Evolutionary conservation across 1,140 invertebrate genomes (phyloP).

Genomic region (Drosophila ironensis): DNA sequence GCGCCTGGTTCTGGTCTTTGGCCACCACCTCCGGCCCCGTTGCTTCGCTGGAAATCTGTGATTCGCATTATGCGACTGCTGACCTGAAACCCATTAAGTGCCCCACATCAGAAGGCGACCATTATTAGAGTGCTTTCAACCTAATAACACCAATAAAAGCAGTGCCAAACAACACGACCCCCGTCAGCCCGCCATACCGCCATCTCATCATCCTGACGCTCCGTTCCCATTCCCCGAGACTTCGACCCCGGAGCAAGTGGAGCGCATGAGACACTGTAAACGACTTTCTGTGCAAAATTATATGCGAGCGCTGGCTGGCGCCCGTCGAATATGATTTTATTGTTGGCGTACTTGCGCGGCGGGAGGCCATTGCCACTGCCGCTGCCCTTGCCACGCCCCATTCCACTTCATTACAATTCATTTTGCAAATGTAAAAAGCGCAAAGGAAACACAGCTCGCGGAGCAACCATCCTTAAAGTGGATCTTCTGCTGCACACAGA

Average conservation of each 20-base stretch:
- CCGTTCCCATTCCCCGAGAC: neutral
- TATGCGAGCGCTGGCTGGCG: conserved; percentile 63
- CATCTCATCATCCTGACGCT: neutral
- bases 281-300: conserved; percentile 68
- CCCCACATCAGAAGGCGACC: conserved; percentile 53
- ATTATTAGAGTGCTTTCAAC: conserved; percentile 75
- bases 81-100: conserved; percentile 76
- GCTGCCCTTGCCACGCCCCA: conserved; percentile 41
- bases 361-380: conserved; percentile 49
- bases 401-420: conserved; percentile 75
- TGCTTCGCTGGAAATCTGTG: conserved; percentile 62
- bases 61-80: conserved; percentile 71
- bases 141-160: conserved; percentile 78
- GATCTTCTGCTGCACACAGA: conserved; percentile 19
- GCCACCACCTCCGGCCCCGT: neutral
- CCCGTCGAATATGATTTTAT: conserved; percentile 80
- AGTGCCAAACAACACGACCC: conserved; percentile 55
- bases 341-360: conserved; percentile 50
- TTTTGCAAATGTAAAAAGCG: conserved; percentile 79
- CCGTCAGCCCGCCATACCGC: neutral
- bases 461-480: conserved; percentile 19
- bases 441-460: conserved; percentile 8
- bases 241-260: conserved; percentile 14
- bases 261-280: conserved; percentile 56
- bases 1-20: neutral